Percentiles rank a stretch among this genome's conserved stretches.
These are phyloP conservation scores for Gadus chalcogrammus DNA, from an alignment of 2,113 vertebrate species.

Conservation along the genomic window DNA sequence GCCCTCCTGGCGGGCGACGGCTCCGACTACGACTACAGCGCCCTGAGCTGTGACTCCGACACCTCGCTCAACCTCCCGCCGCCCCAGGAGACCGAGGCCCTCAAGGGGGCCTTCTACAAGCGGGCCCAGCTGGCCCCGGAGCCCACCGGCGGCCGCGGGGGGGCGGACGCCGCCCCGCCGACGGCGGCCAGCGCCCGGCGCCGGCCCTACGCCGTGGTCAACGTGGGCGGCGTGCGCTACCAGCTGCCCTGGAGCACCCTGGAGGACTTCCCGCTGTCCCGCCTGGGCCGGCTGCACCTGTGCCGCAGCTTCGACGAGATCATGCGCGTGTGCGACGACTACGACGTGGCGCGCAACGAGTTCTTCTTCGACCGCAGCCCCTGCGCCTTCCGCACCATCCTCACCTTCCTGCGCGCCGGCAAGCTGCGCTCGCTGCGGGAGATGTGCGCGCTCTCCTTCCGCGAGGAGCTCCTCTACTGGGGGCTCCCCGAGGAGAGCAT, in stretches of 20 bases:
- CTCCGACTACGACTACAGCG: constrained; percentile 96
- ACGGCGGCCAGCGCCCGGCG: constrained; percentile 77
- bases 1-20: constrained; percentile 93
- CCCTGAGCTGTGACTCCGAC: constrained; percentile 91
- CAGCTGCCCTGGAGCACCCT: constrained; percentile 94
- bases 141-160: constrained; percentile 52
- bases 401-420: constrained; percentile 90
- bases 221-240: constrained; percentile 94
- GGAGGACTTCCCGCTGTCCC: constrained; percentile 91
- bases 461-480: constrained; percentile 97
- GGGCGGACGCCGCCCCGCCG: constrained; percentile 15
- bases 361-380: constrained; percentile 99
- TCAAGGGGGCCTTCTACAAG: constrained; percentile 91
- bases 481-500: constrained; percentile 90
- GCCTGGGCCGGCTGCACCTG: constrained; percentile 87
- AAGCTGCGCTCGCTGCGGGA: constrained; percentile 89
- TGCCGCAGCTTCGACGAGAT: constrained; percentile 96
- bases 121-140: constrained; percentile 78
- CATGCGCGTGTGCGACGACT: constrained; percentile 93
- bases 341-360: constrained; percentile 89
- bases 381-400: constrained; percentile 90
- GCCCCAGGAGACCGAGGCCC: constrained; percentile 77
- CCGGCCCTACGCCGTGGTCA: constrained; percentile 88
- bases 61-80: constrained; percentile 80
- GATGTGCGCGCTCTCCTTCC: constrained; percentile 94